Conservation (phyloP, 2,888 invertebrate genomes). For the Nemotelus nigrinus region DNA sequence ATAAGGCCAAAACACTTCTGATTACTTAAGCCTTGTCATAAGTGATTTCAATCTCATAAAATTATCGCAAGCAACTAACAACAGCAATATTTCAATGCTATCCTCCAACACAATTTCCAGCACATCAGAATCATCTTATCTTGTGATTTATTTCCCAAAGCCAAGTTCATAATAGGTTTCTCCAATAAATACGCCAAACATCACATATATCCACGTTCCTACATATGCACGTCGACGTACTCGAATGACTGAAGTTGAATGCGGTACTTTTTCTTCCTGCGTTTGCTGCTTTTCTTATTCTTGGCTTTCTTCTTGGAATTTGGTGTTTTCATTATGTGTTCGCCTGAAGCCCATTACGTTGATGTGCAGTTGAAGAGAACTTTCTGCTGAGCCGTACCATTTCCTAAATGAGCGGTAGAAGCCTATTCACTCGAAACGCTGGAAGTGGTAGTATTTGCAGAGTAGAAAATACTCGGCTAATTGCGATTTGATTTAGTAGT, state of each 20-base stretch:
- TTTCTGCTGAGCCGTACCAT: constrained; percentile 13
- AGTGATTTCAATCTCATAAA: no score
- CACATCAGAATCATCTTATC: not conserved
- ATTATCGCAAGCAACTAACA: no score
- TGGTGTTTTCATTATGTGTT: not conserved
- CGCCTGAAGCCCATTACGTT: constrained; percentile 9
- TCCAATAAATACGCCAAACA: constrained; percentile 3
- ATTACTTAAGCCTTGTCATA: no score
- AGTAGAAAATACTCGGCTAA: constrained; percentile 7
- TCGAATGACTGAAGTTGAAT: not conserved
- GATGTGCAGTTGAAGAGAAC: not conserved
- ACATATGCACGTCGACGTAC: no score
- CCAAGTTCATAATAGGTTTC: constrained; percentile 33
- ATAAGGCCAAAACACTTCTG: no score
- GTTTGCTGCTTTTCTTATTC: not conserved
- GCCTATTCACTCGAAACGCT: not conserved
- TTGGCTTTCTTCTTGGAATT: not conserved
- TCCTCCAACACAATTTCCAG: no score
- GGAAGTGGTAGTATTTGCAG: not conserved
- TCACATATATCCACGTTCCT: not conserved
- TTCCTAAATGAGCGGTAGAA: not conserved
- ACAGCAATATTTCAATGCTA: no score
- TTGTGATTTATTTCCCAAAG: constrained; percentile 34
- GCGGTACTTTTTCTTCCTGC: not conserved
- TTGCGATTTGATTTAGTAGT: constrained; percentile 33